Conservation (phyloP, 2,888 invertebrate genomes). For the Agriopis leucophaearia region DNA sequence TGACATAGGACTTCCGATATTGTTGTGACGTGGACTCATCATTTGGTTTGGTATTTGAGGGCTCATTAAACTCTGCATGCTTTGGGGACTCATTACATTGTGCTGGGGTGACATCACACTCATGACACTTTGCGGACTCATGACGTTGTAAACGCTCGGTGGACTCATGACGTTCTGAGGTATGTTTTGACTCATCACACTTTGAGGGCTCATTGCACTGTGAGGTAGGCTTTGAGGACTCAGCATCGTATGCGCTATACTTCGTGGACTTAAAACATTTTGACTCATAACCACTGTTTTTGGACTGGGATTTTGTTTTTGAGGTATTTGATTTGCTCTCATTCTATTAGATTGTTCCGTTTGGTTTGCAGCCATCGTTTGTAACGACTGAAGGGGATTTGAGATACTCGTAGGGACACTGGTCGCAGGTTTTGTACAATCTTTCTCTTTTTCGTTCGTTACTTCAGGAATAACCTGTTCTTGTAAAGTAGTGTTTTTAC, state of each 20-base stretch:
- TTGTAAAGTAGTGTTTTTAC: conserved; percentile 70
- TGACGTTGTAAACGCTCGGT: conserved; percentile 65
- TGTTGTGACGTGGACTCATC: conserved; percentile 79
- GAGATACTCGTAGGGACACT: conserved; percentile 52
- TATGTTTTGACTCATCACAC: conserved; percentile 74
- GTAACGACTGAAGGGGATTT: conserved; percentile 77
- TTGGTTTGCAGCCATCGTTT: conserved; percentile 78
- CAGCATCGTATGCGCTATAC: conserved; percentile 75
- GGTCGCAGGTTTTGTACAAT: conserved; percentile 63
- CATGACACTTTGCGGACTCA: conserved; percentile 80
- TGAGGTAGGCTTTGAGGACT: conserved; percentile 81
- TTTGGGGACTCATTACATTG: conserved; percentile 78
- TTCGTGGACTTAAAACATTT: conserved; percentile 76
- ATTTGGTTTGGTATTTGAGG: conserved; percentile 81
- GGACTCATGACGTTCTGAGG: conserved; percentile 79
- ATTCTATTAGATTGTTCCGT: conserved; percentile 74
- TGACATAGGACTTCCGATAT: conserved; percentile 67
- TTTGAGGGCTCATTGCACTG: conserved; percentile 81
- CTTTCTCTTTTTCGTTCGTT: conserved; percentile 67
- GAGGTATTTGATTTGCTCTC: conserved; percentile 71
- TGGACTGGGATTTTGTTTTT: conserved; percentile 71
- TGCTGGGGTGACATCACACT: conserved; percentile 57
- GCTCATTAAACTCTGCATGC: conserved; percentile 77
- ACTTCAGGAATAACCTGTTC: conserved; percentile 80
- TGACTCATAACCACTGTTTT: conserved; percentile 78